Conservation (phyloP, 2,888 invertebrate genomes). For the Biston betularia region DNA sequence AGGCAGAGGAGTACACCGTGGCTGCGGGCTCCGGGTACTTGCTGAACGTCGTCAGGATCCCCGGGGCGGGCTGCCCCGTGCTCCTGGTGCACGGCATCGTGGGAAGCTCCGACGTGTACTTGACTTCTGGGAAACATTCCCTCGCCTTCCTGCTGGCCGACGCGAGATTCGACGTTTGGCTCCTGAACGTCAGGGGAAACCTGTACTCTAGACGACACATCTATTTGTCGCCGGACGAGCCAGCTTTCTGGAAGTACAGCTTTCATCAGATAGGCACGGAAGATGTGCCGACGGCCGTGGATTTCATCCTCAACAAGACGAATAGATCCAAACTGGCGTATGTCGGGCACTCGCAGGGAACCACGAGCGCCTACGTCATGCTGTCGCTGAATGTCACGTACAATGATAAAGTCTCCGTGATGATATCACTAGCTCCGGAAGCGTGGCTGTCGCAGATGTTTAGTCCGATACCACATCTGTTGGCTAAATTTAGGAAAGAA, state of each 20-base stretch:
- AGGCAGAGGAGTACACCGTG: constrained; percentile 86
- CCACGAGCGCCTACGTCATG: constrained; percentile 11
- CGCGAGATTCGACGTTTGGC: constrained; percentile 21
- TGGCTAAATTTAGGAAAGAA: neutral
- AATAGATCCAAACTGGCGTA: neutral
- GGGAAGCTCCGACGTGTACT: neutral
- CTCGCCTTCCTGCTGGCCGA: constrained; percentile 12
- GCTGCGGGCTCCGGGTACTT: constrained; percentile 91
- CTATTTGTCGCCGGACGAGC: constrained; percentile 23
- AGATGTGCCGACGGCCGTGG: constrained; percentile 88
- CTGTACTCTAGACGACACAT: constrained; percentile 14
- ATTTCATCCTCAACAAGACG: constrained; percentile 4
- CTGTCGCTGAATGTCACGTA: constrained; percentile 1
- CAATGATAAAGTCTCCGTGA: constrained; percentile 12
- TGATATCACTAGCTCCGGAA: constrained; percentile 15
- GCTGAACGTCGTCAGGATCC: constrained; percentile 10
- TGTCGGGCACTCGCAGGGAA: constrained; percentile 21
- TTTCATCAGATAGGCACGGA: constrained; percentile 90
- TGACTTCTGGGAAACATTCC: constrained; percentile 3
- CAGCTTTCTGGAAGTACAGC: constrained; percentile 73
- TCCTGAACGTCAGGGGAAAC: constrained; percentile 16
- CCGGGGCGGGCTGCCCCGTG: constrained; percentile 2
- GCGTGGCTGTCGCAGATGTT: constrained; percentile 6
- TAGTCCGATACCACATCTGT: neutral
- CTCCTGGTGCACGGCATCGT: constrained; percentile 18